phyloP scores from a whole-genome alignment of 2,113 vertebrate species.

The Vidua macroura region DNA sequence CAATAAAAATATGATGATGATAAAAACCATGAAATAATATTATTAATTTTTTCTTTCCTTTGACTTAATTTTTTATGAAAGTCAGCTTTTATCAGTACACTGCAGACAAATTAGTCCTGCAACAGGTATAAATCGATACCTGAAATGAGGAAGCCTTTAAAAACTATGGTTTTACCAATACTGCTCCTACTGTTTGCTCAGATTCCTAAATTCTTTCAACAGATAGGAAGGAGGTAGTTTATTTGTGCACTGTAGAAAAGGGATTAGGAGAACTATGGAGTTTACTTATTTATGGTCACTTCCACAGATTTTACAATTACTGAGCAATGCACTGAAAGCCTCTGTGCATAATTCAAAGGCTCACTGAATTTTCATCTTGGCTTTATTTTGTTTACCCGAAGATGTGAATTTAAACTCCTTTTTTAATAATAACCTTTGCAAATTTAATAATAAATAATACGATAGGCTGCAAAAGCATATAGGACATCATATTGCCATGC shows the following conservation, averaged over 20 bases:
- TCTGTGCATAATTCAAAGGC: conserved; percentile 45
- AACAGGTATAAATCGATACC: neutral
- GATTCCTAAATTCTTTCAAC: neutral
- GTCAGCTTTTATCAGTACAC: neutral
- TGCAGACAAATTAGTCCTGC: neutral
- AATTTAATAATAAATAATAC: conserved; percentile 58
- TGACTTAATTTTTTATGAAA: neutral
- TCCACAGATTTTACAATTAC: conserved; percentile 16
- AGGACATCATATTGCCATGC: neutral
- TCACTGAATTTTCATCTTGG: conserved; percentile 30
- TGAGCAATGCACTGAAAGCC: conserved; percentile 12
- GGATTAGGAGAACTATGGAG: neutral
- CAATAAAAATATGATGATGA: neutral
- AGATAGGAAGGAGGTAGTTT: neutral
- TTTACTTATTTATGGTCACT: conserved; percentile 58
- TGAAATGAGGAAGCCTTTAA: neutral
- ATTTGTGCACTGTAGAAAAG: neutral
- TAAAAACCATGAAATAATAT: neutral
- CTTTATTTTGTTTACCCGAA: conserved; percentile 47
- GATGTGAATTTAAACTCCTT: conserved; percentile 42
- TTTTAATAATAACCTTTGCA: conserved; percentile 34
- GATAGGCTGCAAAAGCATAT: neutral
- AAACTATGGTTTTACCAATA: neutral
- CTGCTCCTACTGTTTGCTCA: neutral
- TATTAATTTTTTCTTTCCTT: neutral